These are phyloP conservation scores for Jordanella pulchra DNA, from an alignment of 2,797 vertebrate genomes.

Conservation along the genomic window DNA sequence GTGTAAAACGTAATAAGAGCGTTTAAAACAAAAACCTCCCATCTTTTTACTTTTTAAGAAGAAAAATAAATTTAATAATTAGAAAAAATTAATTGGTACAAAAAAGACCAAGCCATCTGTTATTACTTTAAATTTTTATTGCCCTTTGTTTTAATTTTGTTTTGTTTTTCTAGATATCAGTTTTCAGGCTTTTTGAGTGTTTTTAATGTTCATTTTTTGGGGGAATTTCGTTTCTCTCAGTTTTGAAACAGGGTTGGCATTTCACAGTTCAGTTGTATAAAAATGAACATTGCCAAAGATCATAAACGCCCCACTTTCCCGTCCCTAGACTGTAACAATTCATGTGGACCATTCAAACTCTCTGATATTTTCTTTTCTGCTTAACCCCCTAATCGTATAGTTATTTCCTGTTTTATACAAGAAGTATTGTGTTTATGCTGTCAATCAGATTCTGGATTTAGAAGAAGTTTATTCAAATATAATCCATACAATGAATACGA, in stretches of 20 bases:
- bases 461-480: too few relatives aligned
- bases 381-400: neutral
- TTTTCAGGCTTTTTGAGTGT: neutral
- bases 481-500: too few relatives aligned
- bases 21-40: neutral
- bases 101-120: neutral
- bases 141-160: neutral
- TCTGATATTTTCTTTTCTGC: neutral
- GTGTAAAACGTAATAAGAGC: conserved; percentile 6
- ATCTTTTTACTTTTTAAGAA: neutral
- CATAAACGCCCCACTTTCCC: neutral
- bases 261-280: neutral
- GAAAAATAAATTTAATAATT: neutral
- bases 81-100: neutral
- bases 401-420: neutral
- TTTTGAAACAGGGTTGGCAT: neutral
- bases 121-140: neutral
- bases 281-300: neutral
- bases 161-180: neutral
- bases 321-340: neutral
- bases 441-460: too few relatives aligned
- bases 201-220: neutral
- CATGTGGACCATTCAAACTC: too few relatives aligned
- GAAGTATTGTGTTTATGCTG: too few relatives aligned
- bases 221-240: too few relatives aligned